These are phyloP conservation scores for Lophotriccus pileatus DNA, from an alignment of 2,797 vertebrate species.

Conservation along the genomic window DNA sequence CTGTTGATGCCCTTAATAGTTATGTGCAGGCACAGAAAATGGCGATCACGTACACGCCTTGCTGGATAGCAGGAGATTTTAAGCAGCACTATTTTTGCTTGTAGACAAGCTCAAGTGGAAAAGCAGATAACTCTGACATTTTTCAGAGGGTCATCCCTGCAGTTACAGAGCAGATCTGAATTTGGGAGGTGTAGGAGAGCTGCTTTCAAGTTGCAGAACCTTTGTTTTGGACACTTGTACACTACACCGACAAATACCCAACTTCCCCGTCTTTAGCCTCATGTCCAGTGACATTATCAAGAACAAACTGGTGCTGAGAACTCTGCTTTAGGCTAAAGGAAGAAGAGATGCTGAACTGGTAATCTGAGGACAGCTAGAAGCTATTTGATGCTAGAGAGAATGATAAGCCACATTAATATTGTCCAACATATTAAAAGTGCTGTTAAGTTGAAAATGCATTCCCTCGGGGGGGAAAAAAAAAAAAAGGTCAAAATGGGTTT, in stretches of 20 bases:
- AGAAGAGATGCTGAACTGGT: background rate
- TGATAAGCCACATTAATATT: background rate
- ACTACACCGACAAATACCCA: background rate
- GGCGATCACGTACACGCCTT: accelerated
- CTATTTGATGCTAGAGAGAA: background rate
- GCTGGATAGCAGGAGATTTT: background rate
- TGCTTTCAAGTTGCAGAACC: background rate
- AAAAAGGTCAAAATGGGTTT: background rate
- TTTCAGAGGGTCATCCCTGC: conserved; percentile 7
- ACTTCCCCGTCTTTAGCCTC: background rate
- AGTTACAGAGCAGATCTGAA: background rate
- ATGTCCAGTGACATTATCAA: background rate
- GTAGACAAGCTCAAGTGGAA: background rate
- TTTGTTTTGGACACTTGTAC: background rate
- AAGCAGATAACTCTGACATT: conserved; percentile 12
- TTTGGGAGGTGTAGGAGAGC: background rate
- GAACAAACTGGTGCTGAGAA: background rate
- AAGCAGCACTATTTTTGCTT: background rate
- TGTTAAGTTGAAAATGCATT: conserved; percentile 1
- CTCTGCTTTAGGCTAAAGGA: background rate
- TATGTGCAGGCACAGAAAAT: background rate
- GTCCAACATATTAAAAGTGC: background rate
- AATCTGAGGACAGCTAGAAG: background rate
- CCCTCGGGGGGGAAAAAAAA: background rate
- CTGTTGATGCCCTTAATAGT: background rate